These are phyloP conservation scores for Halcyon chelicuti DNA, from an alignment of 2,797 vertebrate species.

Conservation along the genomic window DNA sequence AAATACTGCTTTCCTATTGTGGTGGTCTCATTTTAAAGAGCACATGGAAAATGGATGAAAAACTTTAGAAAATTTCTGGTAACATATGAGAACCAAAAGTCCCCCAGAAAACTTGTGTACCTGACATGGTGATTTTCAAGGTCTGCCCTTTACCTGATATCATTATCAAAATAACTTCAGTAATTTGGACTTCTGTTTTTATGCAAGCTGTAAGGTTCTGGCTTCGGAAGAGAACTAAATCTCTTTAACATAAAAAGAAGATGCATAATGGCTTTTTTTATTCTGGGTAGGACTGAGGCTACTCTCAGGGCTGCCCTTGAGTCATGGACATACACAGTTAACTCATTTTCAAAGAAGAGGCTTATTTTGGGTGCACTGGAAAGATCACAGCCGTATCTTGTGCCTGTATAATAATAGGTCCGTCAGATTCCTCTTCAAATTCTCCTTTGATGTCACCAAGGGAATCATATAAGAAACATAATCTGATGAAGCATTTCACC, in stretches of 20 bases:
- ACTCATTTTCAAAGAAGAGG: not conserved
- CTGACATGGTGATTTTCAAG: not conserved
- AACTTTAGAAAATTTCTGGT: not conserved
- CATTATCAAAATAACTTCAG: not conserved
- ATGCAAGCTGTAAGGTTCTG: not conserved
- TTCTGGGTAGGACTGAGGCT: not conserved
- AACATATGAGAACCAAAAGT: not conserved
- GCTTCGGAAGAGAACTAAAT: not conserved
- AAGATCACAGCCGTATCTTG: not conserved
- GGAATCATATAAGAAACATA: not conserved
- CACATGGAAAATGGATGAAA: not conserved
- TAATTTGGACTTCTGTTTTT: not conserved
- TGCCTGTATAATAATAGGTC: not conserved
- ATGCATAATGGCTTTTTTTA: not conserved
- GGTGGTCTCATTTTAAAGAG: not conserved
- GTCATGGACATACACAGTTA: not conserved
- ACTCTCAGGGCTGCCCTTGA: not conserved
- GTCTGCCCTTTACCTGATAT: not conserved
- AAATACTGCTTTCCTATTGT: not conserved
- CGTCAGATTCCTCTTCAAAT: not conserved
- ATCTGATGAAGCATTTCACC: not conserved
- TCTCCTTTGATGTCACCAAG: not conserved
- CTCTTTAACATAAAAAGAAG: not conserved
- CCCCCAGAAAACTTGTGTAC: not conserved
- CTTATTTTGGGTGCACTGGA: not conserved